Conservation (phyloP, 2,113 vertebrate genomes). For the Taurulus bubalis region DNA sequence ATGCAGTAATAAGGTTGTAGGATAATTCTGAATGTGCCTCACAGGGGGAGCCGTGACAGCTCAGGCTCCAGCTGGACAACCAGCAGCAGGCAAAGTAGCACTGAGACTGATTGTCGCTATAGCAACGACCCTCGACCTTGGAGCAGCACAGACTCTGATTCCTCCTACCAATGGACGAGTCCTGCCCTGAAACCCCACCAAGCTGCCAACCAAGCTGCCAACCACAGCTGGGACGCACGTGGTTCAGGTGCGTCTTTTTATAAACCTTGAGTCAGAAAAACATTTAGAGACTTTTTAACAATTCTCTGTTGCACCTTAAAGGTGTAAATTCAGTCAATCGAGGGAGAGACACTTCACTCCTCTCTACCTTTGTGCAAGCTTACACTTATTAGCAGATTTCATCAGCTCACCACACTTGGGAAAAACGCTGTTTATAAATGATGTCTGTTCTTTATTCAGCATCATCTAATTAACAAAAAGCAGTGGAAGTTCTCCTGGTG, state of each 20-base stretch:
- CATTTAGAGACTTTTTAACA: conserved; percentile 7
- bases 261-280: neutral
- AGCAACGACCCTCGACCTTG: conserved; percentile 90
- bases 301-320: conserved; percentile 23
- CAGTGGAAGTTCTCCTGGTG: conserved; percentile 67
- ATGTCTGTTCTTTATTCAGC: conserved; percentile 52
- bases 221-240: conserved; percentile 81
- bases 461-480: conserved; percentile 68
- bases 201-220: conserved; percentile 84
- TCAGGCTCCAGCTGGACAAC: conserved; percentile 88
- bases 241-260: conserved; percentile 48
- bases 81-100: conserved; percentile 94
- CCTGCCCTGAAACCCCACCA: conserved; percentile 85
- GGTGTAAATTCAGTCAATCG: conserved; percentile 42
- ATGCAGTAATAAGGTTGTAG: conserved; percentile 23
- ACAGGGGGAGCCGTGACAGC: conserved; percentile 89
- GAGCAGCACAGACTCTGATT: conserved; percentile 98
- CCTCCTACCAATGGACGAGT: conserved; percentile 85
- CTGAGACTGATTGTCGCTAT: conserved; percentile 90
- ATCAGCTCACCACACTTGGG: conserved; percentile 11
- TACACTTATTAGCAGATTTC: conserved; percentile 32
- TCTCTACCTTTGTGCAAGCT: conserved; percentile 35
- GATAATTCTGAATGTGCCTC: conserved; percentile 48
- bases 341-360: conserved; percentile 32
- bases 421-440: conserved; percentile 63